Evolutionary conservation across 2,113 vertebrate genomes (phyloP), one percentile per base, ranked within the genome.

Genomic region (Coptodon rendalli): DNA sequence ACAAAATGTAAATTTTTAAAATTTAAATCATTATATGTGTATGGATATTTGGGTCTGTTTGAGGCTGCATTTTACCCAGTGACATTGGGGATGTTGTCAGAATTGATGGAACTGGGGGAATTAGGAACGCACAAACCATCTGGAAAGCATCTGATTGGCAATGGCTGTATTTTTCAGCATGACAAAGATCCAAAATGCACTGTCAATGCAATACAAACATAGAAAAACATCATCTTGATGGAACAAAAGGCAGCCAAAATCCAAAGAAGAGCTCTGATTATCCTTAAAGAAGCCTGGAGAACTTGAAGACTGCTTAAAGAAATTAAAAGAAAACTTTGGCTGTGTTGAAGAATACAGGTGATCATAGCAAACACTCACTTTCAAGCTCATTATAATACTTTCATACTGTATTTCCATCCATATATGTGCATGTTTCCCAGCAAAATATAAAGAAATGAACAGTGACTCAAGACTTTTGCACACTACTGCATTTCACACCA

Each of bases 11-110:
- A 0, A 14, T 9, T 40, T 68, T 9, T 1, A 2, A 38, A 68
- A 38, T 1, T 1, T 1, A 22, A 38, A 68, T 38, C 34, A 68
- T 68, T 0, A 0, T 0, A 38, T 38, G 38, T 66, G 19, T 22
- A 38, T 68, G 1, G 19, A 68, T 0, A n/a, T 38, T 68, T 68
- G 61, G 19, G 4, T 38, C 3, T 68, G 3, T 73, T 73, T 73
- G 38, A 40, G 8, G 22, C 22, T 73, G 13, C 3, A 1, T 45
- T 45, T 73, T 43, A 45, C 38, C 40, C 68, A 27, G 22, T 73
- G 22, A 43, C 1, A 2, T 73, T 73, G 68, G 40, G 5, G 13
- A 73, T 45, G 22, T 73, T 73, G 40, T 73, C 68, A 73, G 24
- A 71, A 45, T 27, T 45, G 38, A 73, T 45, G 8, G 22, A 73